Conservation (phyloP, 2,797 vertebrate genomes). For the Heterohyrax brucei region DNA sequence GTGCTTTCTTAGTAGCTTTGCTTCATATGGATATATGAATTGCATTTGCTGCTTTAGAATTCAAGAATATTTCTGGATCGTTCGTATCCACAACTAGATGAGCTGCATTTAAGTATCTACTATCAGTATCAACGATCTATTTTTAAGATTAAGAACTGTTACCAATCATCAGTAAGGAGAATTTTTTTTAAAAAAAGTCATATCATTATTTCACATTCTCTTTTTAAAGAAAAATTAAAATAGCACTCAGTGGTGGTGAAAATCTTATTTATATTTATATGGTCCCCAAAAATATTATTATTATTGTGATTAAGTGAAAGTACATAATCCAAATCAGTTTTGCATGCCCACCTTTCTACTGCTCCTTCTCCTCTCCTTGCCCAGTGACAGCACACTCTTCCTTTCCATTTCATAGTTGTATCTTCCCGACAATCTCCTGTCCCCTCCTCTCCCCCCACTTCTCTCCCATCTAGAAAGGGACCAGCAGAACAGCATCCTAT, state of each 20-base stretch:
- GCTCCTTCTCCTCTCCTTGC: too few relatives aligned
- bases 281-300: neutral
- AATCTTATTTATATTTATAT: neutral
- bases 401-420: too few relatives aligned
- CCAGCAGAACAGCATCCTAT: too few relatives aligned
- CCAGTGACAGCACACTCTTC: too few relatives aligned
- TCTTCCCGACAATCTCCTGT: too few relatives aligned
- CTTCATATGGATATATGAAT: neutral
- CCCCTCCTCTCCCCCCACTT: too few relatives aligned
- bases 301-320: too few relatives aligned
- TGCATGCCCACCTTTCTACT: too few relatives aligned
- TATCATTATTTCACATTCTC: neutral
- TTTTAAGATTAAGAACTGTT: neutral
- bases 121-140: neutral
- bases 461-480: too few relatives aligned
- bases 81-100: neutral
- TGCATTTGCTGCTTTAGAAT: neutral
- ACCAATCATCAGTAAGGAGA: neutral
- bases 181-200: neutral
- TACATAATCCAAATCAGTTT: too few relatives aligned
- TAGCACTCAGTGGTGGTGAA: neutral
- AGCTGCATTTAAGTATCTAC: neutral
- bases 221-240: slow-evolving; percentile 22
- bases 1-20: neutral
- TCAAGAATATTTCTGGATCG: neutral